Percentiles rank a stretch among this genome's conserved stretches.
These are phyloP conservation scores for Chauna torquata DNA, from an alignment of 2,113 vertebrate genomes.

Conservation along the genomic window DNA sequence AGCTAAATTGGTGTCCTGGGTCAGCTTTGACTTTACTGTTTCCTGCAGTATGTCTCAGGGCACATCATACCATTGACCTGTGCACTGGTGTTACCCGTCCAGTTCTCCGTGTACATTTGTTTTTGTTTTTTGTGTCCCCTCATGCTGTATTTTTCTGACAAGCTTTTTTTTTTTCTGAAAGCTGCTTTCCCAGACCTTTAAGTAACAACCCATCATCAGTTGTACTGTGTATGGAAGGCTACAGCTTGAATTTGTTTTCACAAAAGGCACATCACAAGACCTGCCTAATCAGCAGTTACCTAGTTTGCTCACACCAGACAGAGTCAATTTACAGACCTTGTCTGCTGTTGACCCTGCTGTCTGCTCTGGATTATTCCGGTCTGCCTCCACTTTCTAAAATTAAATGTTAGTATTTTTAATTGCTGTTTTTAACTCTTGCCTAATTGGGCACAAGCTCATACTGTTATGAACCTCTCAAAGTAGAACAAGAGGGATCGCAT, in stretches of 20 bases:
- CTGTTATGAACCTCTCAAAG: neutral
- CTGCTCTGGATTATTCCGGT: slow-evolving; percentile 36
- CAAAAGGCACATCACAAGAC: slow-evolving; percentile 30
- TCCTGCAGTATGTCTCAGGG: neutral
- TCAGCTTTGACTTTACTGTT: slow-evolving; percentile 2
- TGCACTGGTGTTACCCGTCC: neutral
- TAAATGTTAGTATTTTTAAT: slow-evolving; percentile 39
- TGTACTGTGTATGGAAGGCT: neutral
- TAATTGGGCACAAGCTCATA: neutral
- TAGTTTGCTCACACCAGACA: slow-evolving; percentile 54
- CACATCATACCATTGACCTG: neutral
- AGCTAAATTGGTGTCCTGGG: neutral
- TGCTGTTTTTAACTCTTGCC: slow-evolving; percentile 23
- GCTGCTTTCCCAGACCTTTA: slow-evolving; percentile 39
- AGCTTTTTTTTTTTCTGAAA: slow-evolving; percentile 9
- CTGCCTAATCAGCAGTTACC: slow-evolving; percentile 60
- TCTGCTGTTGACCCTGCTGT: slow-evolving; percentile 60
- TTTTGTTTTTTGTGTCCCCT: slow-evolving; percentile 47
- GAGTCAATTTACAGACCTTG: slow-evolving; percentile 52
- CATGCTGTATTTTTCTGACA: slow-evolving; percentile 46
- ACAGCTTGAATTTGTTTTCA: slow-evolving; percentile 46
- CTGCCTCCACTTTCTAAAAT: neutral
- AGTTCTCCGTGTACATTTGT: slow-evolving; percentile 6
- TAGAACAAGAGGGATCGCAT: accelerated
- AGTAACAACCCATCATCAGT: slow-evolving; percentile 31